Percentiles rank a stretch among this genome's conserved stretches.
Conservation (phyloP, 1,140 invertebrate genomes). For the Anastatus disparis region DNA sequence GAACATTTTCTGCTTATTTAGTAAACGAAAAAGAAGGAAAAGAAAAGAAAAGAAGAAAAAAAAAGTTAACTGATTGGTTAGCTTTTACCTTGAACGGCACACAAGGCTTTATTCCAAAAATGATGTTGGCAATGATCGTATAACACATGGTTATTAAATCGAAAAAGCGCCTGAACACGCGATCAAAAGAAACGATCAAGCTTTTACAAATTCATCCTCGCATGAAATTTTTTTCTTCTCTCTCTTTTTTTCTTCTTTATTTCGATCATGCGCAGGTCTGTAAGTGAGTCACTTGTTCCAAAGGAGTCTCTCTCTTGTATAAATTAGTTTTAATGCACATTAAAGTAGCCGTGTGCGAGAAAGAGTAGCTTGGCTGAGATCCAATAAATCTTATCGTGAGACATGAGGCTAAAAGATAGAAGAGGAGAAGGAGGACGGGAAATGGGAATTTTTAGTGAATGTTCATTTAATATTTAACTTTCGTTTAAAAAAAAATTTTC, state of each 20-base stretch:
- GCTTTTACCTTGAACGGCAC: too few relatives aligned
- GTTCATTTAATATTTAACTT: slow-evolving; percentile 32
- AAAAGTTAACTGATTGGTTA: too few relatives aligned
- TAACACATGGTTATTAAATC: slow-evolving; percentile 2
- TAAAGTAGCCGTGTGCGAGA: slow-evolving; percentile 12
- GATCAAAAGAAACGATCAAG: background rate
- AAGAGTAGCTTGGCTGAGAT: slow-evolving; percentile 21
- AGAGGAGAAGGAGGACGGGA: background rate
- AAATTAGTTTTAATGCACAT: slow-evolving; percentile 37
- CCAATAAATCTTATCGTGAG: slow-evolving; percentile 27
- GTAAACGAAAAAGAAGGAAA: too few relatives aligned
- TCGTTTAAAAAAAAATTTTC: too few relatives aligned
- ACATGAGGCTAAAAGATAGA: background rate
- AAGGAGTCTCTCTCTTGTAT: slow-evolving; percentile 28
- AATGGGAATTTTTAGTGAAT: background rate
- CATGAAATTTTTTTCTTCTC: background rate
- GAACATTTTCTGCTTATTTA: too few relatives aligned
- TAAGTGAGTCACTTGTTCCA: slow-evolving; percentile 8
- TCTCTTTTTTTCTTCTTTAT: background rate
- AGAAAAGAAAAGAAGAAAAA: too few relatives aligned
- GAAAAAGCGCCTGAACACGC: background rate
- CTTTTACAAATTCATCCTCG: slow-evolving; percentile 11
- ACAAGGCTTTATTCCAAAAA: too few relatives aligned
- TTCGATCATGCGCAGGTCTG: background rate
- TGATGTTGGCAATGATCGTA: too few relatives aligned